These are phyloP conservation scores for Meghimatium bilineatum DNA, from an alignment of 2,888 invertebrate species.

Conservation along the genomic window DNA sequence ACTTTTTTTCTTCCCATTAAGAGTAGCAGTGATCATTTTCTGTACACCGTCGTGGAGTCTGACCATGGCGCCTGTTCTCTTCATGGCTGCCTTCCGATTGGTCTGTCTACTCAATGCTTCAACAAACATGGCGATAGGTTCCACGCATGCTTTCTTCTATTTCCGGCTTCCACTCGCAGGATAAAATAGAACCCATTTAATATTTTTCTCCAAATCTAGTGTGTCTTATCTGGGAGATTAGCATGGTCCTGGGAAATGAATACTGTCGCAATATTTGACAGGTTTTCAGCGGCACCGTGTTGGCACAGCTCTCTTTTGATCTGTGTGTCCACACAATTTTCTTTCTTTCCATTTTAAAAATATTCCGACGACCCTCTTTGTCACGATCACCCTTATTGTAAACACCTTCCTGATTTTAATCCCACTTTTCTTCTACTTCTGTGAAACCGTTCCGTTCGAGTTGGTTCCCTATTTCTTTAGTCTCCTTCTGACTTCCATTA, in stretches of 20 bases:
- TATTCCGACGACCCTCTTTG: background rate
- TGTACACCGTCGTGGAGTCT: background rate
- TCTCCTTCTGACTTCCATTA: background rate
- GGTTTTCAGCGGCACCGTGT: background rate
- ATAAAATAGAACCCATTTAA: background rate
- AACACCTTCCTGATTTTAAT: background rate
- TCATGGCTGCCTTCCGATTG: background rate
- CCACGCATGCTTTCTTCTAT: background rate
- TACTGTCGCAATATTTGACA: constrained; percentile 21
- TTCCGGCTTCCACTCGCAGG: background rate
- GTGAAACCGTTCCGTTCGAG: background rate
- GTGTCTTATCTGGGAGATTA: constrained; percentile 24
- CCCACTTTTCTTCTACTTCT: background rate
- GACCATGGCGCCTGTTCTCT: background rate
- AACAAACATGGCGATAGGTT: constrained; percentile 20
- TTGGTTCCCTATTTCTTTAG: background rate
- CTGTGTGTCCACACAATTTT: background rate
- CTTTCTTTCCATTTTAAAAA: constrained; percentile 9
- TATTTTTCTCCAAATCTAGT: background rate
- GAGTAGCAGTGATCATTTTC: background rate
- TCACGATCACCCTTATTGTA: background rate
- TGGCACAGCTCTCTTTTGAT: constrained; percentile 11
- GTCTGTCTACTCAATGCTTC: background rate
- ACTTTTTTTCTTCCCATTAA: no score
- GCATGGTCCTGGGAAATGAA: constrained; percentile 1